Conservation (phyloP, 2,797 vertebrate genomes). For the Glossophaga mutica region DNA sequence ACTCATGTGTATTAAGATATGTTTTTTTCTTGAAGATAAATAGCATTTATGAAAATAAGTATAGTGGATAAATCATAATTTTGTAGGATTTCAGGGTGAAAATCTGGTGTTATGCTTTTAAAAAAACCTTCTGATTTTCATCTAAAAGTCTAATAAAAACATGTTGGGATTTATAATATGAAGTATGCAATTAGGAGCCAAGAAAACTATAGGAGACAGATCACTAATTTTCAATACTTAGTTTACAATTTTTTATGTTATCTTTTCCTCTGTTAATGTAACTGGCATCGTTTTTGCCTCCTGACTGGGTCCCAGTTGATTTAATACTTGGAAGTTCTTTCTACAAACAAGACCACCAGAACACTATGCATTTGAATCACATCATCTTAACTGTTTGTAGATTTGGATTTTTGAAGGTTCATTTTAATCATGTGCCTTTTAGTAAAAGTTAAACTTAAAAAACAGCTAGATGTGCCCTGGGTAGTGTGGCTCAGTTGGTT, state of each 20-base stretch:
- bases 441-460: background rate
- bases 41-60: constrained; percentile 10
- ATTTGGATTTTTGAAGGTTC: background rate
- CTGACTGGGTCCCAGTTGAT: background rate
- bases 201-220: background rate
- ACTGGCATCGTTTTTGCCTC: background rate
- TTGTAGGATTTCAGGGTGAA: background rate
- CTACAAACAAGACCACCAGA: background rate
- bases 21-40: constrained; percentile 22
- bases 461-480: background rate
- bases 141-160: background rate
- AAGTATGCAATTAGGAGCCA: background rate
- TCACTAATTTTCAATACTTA: background rate
- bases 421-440: background rate
- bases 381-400: background rate
- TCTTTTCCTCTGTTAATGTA: background rate
- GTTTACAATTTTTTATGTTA: background rate
- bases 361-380: background rate
- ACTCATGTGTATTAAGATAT: background rate
- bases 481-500: background rate
- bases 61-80: background rate
- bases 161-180: background rate
- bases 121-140: background rate
- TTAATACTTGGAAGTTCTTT: background rate
- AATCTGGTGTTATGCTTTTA: background rate